Base-by-base conservation (phyloP, 2,888 invertebrate genomes). In the Linnaemya tessellans region DNA sequence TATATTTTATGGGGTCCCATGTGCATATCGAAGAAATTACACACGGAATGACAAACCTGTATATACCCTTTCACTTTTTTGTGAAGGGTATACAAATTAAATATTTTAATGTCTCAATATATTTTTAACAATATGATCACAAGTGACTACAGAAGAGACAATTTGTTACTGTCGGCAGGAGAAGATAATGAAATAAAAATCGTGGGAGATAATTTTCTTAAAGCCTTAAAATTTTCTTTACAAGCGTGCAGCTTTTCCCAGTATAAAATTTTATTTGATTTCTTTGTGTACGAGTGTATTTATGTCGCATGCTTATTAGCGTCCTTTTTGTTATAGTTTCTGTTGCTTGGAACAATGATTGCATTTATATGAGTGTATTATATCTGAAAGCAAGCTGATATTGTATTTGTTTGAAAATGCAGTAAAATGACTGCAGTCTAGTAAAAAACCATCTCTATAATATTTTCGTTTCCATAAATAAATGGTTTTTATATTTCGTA, bases 251-350 rank as follows among this genome's bases (percentile, higher is more conserved):
- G 11, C 43, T 43, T 43, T 43, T 43, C 15, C 43, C 1, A 46
- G 5, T 46, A 46, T n/a, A n/a, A 46, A 46, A 46, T 46, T 46
- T n/a, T 1, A 46, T 46, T 46, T 5, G 13, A 25, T 25, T 54
- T 25, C 25, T 25, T 25, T 25, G 10, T 20, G 0, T n/a, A n/a
- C n/a, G n/a, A n/a, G n/a, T 11, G 0, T 20, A 8, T 41, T 64
- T 43, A 41, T 20, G n/a, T 51, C 10, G 9, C 46, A 56, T 11
- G 56, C 22, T 3, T 9, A 2, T 18, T n/a, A 30, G 30, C 46
- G 58, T 20, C 60, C 60, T 60, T n/a, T 46, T 20, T 3, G 25
- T 20, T 9, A 43, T 13, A 43, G 20, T 73, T 49, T 73, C 46
- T 20, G 3, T 43, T n/a, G 7, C 30, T 18, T 25, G 38, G 18